Evolutionary conservation across 1,140 invertebrate genomes (phyloP).

Genomic region (Drosophila repleta): DNA sequence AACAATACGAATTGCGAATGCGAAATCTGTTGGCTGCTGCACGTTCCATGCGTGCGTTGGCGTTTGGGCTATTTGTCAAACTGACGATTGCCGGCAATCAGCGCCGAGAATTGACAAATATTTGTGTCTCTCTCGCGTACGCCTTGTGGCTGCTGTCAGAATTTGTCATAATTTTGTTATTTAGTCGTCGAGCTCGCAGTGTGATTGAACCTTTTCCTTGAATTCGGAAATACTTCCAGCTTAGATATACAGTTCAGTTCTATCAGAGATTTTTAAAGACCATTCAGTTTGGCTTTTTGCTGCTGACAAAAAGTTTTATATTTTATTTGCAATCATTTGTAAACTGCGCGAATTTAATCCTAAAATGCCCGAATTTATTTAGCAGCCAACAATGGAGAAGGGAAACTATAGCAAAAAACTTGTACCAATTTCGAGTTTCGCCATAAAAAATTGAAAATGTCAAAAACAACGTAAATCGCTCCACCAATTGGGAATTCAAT

Average conservation of each 20-base stretch:
- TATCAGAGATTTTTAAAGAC: too few relatives aligned
- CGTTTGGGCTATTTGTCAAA: conserved; percentile 54
- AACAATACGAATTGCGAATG: conserved; percentile 52
- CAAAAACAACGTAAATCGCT: conserved; percentile 68
- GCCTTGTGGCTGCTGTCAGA: conserved; percentile 31
- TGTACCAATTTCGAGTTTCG: conserved; percentile 75
- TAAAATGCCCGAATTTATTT: conserved; percentile 6
- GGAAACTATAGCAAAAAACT: conserved; percentile 43
- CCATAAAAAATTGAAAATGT: conserved; percentile 82
- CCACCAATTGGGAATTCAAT: conserved; percentile 51
- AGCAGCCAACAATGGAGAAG: neutral
- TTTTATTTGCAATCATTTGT: conserved; percentile 6
- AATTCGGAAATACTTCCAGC: neutral
- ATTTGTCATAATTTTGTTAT: conserved; percentile 69
- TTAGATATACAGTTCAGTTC: neutral
- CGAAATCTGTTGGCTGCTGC: conserved; percentile 5
- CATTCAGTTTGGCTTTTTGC: neutral
- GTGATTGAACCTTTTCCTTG: neutral
- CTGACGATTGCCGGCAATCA: conserved; percentile 72
- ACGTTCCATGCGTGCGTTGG: conserved; percentile 76
- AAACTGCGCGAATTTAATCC: conserved; percentile 13
- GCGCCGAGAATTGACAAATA: conserved; percentile 62
- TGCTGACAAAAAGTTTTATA: neutral
- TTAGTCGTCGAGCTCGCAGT: conserved; percentile 10
- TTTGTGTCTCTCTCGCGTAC: conserved; percentile 27